These are phyloP conservation scores for Diadumene lineata DNA, from an alignment of 92 coral and sea anemone genomes.

Conservation along the genomic window DNA sequence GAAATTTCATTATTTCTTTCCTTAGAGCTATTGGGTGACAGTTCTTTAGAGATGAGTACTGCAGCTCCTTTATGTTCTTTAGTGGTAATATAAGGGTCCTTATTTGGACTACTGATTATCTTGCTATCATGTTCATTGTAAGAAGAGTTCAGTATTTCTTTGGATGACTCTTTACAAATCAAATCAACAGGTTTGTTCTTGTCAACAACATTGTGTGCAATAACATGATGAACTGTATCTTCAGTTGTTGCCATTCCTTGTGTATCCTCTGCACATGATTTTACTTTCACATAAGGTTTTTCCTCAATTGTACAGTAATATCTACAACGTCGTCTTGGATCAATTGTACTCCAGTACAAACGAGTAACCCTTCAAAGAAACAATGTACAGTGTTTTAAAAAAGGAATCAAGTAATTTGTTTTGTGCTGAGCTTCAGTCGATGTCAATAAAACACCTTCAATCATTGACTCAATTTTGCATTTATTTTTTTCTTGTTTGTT, in stretches of 20 bases:
- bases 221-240: constrained; percentile 47
- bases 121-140: background rate
- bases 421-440: too few relatives aligned
- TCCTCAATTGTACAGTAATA: constrained; percentile 73
- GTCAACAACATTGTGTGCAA: constrained; percentile 43
- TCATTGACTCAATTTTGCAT: too few relatives aligned
- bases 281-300: constrained; percentile 15
- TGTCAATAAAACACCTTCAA: too few relatives aligned
- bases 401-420: background rate
- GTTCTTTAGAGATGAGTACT: background rate
- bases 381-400: background rate
- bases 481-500: too few relatives aligned
- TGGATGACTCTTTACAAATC: constrained; percentile 24
- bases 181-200: constrained; percentile 11
- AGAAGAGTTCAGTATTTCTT: constrained; percentile 15
- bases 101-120: background rate
- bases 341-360: constrained; percentile 85
- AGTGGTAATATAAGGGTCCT: constrained; percentile 9
- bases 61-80: constrained; percentile 10
- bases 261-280: constrained; percentile 30
- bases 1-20: constrained; percentile 21
- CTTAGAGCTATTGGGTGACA: background rate
- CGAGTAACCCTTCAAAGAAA: constrained; percentile 62
- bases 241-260: constrained; percentile 30
- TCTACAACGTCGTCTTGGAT: constrained; percentile 85